Conservation (phyloP, 2,888 invertebrate genomes). For the Drosophila quasianomalipes region DNA sequence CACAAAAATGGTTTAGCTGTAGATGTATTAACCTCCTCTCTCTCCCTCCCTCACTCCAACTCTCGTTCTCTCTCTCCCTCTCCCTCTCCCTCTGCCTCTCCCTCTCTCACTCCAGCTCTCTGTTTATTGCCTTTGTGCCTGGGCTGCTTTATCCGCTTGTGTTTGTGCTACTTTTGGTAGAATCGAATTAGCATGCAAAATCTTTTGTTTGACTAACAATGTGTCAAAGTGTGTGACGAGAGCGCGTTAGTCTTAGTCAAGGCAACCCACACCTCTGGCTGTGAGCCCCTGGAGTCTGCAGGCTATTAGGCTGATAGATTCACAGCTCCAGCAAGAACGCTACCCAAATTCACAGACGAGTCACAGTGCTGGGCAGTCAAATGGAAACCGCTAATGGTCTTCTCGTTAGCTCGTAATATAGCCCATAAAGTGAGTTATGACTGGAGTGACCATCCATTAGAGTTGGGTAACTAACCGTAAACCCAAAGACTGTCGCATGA, state of each 20-base stretch:
- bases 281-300: conserved; percentile 22
- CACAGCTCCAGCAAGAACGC: conserved; percentile 19
- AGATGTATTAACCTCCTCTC: conserved; percentile 10
- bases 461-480: conserved; percentile 31
- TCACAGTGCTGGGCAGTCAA: conserved; percentile 43
- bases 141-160: conserved; percentile 34
- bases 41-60: neutral
- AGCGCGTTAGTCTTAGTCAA: conserved; percentile 64
- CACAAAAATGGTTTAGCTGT: conserved; percentile 21
- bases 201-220: conserved; percentile 81
- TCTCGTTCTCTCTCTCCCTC: neutral
- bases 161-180: conserved; percentile 51
- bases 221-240: conserved; percentile 78
- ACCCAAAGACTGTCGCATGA: conserved; percentile 4
- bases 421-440: conserved; percentile 30
- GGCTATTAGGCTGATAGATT: conserved; percentile 56
- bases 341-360: conserved; percentile 11
- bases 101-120: neutral
- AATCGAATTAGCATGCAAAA: conserved; percentile 81
- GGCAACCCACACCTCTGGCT: neutral
- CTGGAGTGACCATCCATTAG: conserved; percentile 6
- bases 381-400: conserved; percentile 50
- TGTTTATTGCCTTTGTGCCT: neutral
- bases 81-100: neutral
- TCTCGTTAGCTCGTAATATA: conserved; percentile 1